Evolutionary conservation across 2,888 invertebrate species (phyloP), one percentile per base, ranked within the genome.

Genomic region (Spicauda simplicius): DNA sequence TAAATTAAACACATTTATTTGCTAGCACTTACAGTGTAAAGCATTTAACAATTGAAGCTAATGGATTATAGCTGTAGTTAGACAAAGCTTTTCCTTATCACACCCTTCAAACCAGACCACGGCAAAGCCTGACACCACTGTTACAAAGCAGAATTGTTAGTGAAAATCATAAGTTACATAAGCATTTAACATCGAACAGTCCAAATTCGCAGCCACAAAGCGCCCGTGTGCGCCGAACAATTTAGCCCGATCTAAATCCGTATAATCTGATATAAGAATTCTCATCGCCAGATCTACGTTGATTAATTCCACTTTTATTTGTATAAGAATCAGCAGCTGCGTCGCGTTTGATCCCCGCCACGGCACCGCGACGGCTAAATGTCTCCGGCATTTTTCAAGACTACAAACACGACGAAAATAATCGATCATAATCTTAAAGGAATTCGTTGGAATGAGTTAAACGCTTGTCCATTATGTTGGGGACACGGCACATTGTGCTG

Each of bases 291-390:
- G 74, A 74, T 73, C 59, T 74, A 76, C 75, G 81, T 88, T 91
- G 92, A 92, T 92, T 91, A 90, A 92, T 91, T 84, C 83, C 79
- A 85, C 83, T 92, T 92, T 91, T 90, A 92, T 92, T 92, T 90
- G 90, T 90, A 82, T 86, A 85, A 87, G 86, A 87, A 85, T 86
- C 81, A 84, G 80, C 90, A 87, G 88, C 88, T 88, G 90, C 80
- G 81, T 80, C 78, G 78, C 85, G 84, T 92, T 91, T 91, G 92
- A 92, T 91, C 91, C n/a, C 84, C 87, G 91, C 85, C 84, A 88
- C 88, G 90, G 86, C 77, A 77, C 77, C 82, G 83, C 86, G 90
- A 83, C 87, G 85, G 85, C 87, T 83, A 84, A 86, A 86, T 79
- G 86, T 85, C 86, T 81, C 82, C 76, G 81, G 77, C 80, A 87